Base-by-base conservation (phyloP, 2,888 invertebrate genomes). In the Cylindroiulus punctatus region DNA sequence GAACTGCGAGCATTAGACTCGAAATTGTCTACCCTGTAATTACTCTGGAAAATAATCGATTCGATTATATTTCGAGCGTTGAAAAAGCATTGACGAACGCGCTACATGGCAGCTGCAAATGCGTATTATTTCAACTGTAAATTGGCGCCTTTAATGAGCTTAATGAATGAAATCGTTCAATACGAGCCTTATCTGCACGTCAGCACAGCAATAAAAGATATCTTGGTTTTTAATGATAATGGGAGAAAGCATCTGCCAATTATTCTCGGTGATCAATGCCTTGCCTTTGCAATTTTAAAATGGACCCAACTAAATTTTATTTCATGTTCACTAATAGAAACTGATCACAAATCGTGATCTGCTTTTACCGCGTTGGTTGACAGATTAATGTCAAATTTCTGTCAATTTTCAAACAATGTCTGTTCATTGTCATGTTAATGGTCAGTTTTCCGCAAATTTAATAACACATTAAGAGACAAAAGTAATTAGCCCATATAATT, bases 71-170 rank as follows among this genome's bases (percentile, higher is more conserved):
- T 65, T 65, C 26, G 22, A 26, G 65, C 65, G 65, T 22, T 26
- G 65, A 65, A 65, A 22, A 52, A 19, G 19, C 52, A 52, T 52
- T 52, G 52, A 52, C 52, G 52, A 52, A n/a, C 65, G 65, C 10
- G 0, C 7, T 65, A 65, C 65, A 12, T 26, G 65, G 65, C 65
- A 65, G 10, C 12, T 65, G 65, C 12, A 65, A 65, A 65, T 65
- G 65, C 0, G 10, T 65, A 65, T 65, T 2, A 65, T 65, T 65
- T 65, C 65, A 65, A 65, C n/a, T 65, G 65, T 65, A 26, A 65
- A 65, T 65, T 65, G 65, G 65, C 26, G 65, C 26, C 65, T 65
- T 22, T 65, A 65, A 65, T 65, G 65, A 65, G 65, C 65, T 65
- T 65, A 65, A 65, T 65, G 65, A 65, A 65, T 26, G 26, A 8